These are phyloP conservation scores for Bradypus variegatus DNA, from an alignment of 2,797 vertebrate species.

Conservation along the genomic window DNA sequence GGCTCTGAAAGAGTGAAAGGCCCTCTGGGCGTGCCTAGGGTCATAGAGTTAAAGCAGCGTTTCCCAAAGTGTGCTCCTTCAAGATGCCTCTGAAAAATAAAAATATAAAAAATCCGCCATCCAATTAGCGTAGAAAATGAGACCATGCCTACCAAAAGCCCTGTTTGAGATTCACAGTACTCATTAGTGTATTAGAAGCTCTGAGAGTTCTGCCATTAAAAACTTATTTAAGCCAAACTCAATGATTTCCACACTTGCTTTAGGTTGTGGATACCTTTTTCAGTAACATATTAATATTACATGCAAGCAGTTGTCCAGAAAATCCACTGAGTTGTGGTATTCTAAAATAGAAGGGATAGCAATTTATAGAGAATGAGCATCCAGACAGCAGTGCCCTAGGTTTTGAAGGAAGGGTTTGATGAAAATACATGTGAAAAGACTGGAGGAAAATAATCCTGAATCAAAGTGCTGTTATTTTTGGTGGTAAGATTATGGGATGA, in stretches of 20 bases:
- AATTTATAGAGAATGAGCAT: background rate
- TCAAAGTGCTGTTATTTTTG: background rate
- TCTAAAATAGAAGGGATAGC: background rate
- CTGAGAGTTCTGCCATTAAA: background rate
- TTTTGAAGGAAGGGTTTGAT: background rate
- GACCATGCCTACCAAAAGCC: background rate
- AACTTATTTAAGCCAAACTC: background rate
- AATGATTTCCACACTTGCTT: background rate
- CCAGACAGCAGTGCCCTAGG: background rate
- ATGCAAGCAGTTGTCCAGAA: background rate
- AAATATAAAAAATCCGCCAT: background rate
- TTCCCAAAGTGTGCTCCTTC: background rate
- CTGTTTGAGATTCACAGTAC: background rate
- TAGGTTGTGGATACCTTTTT: background rate
- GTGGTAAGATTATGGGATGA: background rate
- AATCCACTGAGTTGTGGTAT: background rate
- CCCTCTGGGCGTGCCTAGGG: too few relatives aligned
- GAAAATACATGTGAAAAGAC: background rate
- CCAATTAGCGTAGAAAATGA: background rate
- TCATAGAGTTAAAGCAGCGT: background rate
- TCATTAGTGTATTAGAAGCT: background rate
- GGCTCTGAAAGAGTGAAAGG: background rate
- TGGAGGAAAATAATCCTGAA: background rate
- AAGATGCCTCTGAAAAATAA: background rate
- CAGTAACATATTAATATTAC: background rate